A percentile compares a stretch with the other conserved stretches of the same genome.
Conservation (phyloP, 2,797 vertebrate genomes). For the Mormyrops boulengeri region DNA sequence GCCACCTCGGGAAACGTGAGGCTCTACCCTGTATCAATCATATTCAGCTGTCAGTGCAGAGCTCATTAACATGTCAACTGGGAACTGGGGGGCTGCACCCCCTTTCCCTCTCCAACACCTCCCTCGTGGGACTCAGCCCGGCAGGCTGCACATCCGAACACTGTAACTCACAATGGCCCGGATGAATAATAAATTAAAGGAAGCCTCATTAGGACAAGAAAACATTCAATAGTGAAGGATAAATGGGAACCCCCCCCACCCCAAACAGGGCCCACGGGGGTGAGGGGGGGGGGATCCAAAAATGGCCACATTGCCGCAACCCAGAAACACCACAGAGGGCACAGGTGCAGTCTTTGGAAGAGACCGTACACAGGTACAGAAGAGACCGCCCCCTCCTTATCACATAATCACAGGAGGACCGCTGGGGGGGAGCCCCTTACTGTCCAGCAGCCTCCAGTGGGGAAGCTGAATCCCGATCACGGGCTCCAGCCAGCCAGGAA, state of each 20-base stretch:
- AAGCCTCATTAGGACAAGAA: background rate
- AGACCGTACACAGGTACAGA: background rate
- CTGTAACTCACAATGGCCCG: background rate
- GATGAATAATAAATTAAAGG: background rate
- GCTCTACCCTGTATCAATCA: background rate
- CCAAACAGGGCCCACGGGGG: background rate
- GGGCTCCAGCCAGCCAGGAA: background rate
- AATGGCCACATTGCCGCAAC: background rate
- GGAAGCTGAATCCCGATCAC: background rate
- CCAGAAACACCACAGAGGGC: background rate
- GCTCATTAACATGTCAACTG: background rate
- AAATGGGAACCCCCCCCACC: background rate
- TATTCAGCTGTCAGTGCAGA: background rate
- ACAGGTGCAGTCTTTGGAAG: background rate
- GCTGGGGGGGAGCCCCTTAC: background rate
- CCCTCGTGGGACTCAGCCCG: background rate
- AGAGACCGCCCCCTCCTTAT: background rate
- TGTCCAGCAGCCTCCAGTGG: background rate
- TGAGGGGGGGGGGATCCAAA: background rate
- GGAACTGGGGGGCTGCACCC: background rate
- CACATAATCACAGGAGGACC: background rate
- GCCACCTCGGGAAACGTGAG: background rate
- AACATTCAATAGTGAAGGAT: background rate
- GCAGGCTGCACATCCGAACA: background rate
- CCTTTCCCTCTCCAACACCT: background rate